Conservation (phyloP, 1,140 invertebrate species). For the Drosophila kohkoa region DNA sequence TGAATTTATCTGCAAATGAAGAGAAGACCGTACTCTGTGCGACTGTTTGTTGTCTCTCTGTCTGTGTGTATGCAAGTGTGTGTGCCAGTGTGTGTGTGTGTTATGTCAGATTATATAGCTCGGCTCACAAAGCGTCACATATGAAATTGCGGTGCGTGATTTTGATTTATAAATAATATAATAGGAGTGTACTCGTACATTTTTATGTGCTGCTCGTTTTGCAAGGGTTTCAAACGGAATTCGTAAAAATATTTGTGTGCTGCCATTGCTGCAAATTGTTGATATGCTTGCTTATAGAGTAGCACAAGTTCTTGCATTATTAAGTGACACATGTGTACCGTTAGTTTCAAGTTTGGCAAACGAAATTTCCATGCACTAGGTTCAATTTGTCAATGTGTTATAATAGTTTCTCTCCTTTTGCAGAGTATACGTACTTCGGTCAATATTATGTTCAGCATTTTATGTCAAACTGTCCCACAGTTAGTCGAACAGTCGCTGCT, state of each 20-base stretch:
- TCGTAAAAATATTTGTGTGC: slow-evolving; percentile 48
- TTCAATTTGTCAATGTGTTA: neutral
- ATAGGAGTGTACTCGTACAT: slow-evolving; percentile 38
- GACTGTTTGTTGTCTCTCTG: neutral
- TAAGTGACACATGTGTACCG: neutral
- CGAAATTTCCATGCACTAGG: neutral
- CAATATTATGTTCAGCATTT: slow-evolving; percentile 33
- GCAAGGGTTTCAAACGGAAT: slow-evolving; percentile 56
- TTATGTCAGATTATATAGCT: slow-evolving; percentile 49
- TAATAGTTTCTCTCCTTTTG: neutral
- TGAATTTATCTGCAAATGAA: slow-evolving; percentile 54
- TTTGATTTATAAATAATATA: slow-evolving; percentile 60
- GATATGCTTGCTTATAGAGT: slow-evolving; percentile 35
- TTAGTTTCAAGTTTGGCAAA: neutral
- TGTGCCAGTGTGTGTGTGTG: slow-evolving; percentile 17
- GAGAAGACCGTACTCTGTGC: neutral
- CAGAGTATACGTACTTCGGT: slow-evolving; percentile 8
- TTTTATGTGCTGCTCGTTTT: slow-evolving; percentile 50
- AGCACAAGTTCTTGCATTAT: slow-evolving; percentile 12
- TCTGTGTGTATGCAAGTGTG: slow-evolving; percentile 1
- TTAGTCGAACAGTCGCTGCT: slow-evolving; percentile 17
- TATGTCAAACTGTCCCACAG: slow-evolving; percentile 40
- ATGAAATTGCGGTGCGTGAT: slow-evolving; percentile 55
- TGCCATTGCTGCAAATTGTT: slow-evolving; percentile 49
- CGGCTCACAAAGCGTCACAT: slow-evolving; percentile 38